These are phyloP conservation scores for Champsocephalus esox DNA, from an alignment of 2,797 vertebrate species.

Conservation along the genomic window DNA sequence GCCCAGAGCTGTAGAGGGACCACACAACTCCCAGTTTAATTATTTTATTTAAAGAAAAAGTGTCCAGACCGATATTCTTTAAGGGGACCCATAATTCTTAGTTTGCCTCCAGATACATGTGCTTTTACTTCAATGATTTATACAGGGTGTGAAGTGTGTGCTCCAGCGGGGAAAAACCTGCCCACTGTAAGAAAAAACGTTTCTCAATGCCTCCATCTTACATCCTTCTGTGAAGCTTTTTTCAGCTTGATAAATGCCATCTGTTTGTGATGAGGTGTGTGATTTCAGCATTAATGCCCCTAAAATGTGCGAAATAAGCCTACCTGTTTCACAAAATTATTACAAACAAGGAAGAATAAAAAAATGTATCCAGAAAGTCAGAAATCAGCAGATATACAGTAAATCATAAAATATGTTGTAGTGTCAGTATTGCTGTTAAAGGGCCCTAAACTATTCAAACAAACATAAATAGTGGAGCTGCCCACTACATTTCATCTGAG, in stretches of 20 bases:
- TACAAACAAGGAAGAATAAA: background rate
- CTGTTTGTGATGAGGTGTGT: background rate
- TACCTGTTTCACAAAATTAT: background rate
- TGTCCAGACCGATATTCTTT: constrained; percentile 58
- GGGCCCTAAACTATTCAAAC: background rate
- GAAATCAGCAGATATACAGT: background rate
- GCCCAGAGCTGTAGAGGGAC: constrained; percentile 49
- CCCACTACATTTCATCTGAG: background rate
- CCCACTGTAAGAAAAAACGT: background rate
- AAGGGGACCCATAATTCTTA: constrained; percentile 39
- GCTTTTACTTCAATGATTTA: constrained; percentile 33
- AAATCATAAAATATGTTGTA: background rate
- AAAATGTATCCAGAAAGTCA: constrained; percentile 5
- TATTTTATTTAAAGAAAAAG: constrained; percentile 57
- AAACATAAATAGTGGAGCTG: background rate
- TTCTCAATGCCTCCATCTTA: background rate
- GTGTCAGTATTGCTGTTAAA: background rate
- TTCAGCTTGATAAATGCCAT: background rate
- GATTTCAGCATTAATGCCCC: background rate
- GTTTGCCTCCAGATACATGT: constrained; percentile 32
- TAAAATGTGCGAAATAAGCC: too few species aligned
- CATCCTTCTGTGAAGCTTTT: background rate
- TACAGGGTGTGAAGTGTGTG: background rate
- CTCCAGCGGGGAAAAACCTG: background rate
- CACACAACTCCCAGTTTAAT: constrained; percentile 66